phyloP scores from a whole-genome alignment of 2,797 vertebrate genomes.

The Erithacus rubecula region DNA sequence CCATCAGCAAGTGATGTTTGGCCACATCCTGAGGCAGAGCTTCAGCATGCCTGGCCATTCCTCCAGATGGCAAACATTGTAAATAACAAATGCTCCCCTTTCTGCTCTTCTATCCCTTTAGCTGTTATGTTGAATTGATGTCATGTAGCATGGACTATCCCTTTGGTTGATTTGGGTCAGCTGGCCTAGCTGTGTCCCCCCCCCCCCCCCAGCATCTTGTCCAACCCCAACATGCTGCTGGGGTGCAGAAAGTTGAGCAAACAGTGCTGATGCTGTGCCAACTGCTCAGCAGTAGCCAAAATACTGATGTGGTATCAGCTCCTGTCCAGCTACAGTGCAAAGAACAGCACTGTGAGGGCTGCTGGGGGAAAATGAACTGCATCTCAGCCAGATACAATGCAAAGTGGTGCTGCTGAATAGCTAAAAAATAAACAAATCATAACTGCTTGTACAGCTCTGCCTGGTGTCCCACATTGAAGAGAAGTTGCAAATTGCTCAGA shows the following conservation, averaged over 20 bases:
- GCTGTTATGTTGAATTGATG: not conserved
- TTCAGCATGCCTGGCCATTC: not conserved
- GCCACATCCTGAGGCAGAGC: not conserved
- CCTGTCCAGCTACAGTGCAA: not conserved
- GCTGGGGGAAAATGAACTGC: not conserved
- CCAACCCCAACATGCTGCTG: not conserved
- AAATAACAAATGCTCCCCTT: not conserved
- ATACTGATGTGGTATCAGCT: not conserved
- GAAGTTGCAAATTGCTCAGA: not conserved
- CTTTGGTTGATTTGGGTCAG: not conserved
- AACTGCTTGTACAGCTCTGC: not conserved
- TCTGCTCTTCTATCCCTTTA: not conserved
- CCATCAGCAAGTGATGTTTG: not conserved
- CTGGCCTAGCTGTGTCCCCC: not conserved
- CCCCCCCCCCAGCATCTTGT: not conserved
- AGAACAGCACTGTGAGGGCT: not conserved
- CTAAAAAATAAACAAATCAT: not conserved
- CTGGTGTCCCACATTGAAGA: not conserved
- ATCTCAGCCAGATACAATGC: not conserved
- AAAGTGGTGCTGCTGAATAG: not conserved
- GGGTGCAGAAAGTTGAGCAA: not conserved
- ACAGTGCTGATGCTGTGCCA: rapidly evolving
- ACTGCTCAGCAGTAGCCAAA: not conserved
- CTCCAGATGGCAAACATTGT: not conserved
- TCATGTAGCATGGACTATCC: no score